Evolutionary conservation across 2,797 vertebrate genomes (phyloP).

Genomic region (Brachymystax lenok): DNA sequence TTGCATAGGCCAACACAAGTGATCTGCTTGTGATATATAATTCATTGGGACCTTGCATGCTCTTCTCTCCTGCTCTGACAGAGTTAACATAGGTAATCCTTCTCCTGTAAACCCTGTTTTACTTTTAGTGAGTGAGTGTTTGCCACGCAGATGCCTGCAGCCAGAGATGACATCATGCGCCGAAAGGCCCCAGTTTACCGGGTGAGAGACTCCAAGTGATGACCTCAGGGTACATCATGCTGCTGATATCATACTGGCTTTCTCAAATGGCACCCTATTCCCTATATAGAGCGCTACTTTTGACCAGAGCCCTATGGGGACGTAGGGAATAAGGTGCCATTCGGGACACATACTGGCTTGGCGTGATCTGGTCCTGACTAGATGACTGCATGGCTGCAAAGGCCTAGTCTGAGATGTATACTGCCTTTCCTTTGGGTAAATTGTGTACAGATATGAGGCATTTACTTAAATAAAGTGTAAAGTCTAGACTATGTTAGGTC

Average conservation of each 20-base stretch:
- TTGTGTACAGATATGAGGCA: background rate
- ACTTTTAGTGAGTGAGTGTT: constrained; percentile 38
- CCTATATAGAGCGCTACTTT: background rate
- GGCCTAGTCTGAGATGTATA: background rate
- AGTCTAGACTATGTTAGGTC: background rate
- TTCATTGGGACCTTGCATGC: constrained; percentile 34
- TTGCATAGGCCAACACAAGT: constrained; percentile 22
- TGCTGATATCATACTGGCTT: constrained; percentile 30
- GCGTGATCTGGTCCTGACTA: too few relatives aligned
- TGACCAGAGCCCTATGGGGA: background rate
- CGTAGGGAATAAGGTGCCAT: background rate
- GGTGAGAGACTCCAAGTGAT: constrained; percentile 21
- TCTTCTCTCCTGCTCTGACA: constrained; percentile 12
- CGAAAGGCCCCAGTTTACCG: constrained; percentile 35
- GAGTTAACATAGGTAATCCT: constrained; percentile 39
- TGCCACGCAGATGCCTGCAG: constrained; percentile 42
- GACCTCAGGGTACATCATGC: constrained; percentile 25
- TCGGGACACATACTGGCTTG: background rate
- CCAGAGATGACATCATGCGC: constrained; percentile 57
- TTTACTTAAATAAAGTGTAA: background rate
- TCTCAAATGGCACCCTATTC: background rate
- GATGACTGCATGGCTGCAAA: background rate
- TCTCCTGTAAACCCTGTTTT: constrained; percentile 33
- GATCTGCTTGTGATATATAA: constrained; percentile 29
- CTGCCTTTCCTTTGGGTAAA: background rate